Percentiles rank a stretch among this genome's conserved stretches.
Evolutionary conservation across 2,113 vertebrate genomes (phyloP).

Genomic region (Seriola quinqueradiata): DNA sequence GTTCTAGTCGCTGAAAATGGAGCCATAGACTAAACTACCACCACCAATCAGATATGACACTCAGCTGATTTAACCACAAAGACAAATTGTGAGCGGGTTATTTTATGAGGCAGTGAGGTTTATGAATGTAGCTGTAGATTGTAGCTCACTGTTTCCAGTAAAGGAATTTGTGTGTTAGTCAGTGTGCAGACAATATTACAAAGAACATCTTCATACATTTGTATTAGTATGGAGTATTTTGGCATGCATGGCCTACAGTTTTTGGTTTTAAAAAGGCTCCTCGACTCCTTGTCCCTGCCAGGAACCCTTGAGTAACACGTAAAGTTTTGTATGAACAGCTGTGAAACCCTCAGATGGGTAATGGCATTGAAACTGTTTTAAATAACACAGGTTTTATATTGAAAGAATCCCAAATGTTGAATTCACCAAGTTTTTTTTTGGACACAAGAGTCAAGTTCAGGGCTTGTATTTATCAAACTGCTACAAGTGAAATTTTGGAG

Average conservation of each 20-base stretch:
- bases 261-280: not conserved
- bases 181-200: not conserved
- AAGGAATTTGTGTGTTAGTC: conserved; percentile 1
- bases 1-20: not conserved
- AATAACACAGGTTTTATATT: not conserved
- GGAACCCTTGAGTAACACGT: not conserved
- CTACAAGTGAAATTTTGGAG: not conserved
- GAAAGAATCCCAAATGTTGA: too few relatives aligned
- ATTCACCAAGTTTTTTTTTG: too few relatives aligned
- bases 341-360: too few relatives aligned
- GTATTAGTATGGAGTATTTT: not conserved
- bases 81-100: not conserved
- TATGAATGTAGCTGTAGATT: not conserved
- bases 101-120: not conserved
- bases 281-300: not conserved
- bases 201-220: not conserved
- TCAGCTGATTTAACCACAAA: conserved; percentile 5
- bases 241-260: not conserved
- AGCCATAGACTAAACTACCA: not conserved
- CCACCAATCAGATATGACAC: not conserved
- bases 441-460: too few relatives aligned
- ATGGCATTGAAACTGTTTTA: not conserved
- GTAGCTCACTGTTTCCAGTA: too few relatives aligned
- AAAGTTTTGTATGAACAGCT: too few relatives aligned
- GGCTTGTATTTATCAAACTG: not conserved